These are phyloP conservation scores for Temnothorax longispinosus DNA, from an alignment of 1,140 invertebrate genomes.

Conservation along the genomic window DNA sequence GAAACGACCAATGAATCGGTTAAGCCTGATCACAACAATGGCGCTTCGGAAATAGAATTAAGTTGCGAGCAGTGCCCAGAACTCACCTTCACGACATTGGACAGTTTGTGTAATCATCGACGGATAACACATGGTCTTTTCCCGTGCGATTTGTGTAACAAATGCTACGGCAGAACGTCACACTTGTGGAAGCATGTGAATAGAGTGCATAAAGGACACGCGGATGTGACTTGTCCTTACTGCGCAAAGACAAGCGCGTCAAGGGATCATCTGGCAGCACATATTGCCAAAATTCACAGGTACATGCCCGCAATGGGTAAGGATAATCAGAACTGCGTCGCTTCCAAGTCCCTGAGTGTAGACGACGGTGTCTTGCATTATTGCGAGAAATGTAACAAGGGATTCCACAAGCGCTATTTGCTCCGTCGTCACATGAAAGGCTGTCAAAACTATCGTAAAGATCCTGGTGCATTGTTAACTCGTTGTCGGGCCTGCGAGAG, in stretches of 20 bases:
- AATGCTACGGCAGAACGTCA: conserved; percentile 88
- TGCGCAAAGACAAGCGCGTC: conserved; percentile 88
- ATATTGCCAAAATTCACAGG: conserved; percentile 87
- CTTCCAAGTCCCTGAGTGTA: conserved; percentile 72
- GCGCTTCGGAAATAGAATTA: conserved; percentile 74
- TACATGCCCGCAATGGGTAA: conserved; percentile 82
- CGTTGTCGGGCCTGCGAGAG: conserved; percentile 86
- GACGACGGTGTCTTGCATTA: conserved; percentile 85
- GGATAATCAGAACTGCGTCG: conserved; percentile 56
- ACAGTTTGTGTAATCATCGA: conserved; percentile 87
- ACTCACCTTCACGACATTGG: conserved; percentile 83
- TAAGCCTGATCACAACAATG: conserved; percentile 35
- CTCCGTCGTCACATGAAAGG: conserved; percentile 87
- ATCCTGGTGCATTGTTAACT: conserved; percentile 85
- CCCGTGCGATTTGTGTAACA: conserved; percentile 88
- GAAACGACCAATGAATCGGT: conserved; percentile 53
- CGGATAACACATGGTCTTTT: conserved; percentile 86
- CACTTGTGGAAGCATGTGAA: conserved; percentile 89
- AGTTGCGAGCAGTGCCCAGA: conserved; percentile 84
- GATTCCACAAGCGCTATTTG: conserved; percentile 86
- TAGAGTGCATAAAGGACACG: conserved; percentile 88
- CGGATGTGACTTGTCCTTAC: conserved; percentile 87
- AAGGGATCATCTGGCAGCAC: conserved; percentile 87
- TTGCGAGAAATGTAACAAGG: conserved; percentile 86
- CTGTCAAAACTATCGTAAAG: conserved; percentile 86